Evolutionary conservation across 2,888 invertebrate genomes (phyloP), one percentile per base, ranked within the genome.

Genomic region (Lottia gigantea): DNA sequence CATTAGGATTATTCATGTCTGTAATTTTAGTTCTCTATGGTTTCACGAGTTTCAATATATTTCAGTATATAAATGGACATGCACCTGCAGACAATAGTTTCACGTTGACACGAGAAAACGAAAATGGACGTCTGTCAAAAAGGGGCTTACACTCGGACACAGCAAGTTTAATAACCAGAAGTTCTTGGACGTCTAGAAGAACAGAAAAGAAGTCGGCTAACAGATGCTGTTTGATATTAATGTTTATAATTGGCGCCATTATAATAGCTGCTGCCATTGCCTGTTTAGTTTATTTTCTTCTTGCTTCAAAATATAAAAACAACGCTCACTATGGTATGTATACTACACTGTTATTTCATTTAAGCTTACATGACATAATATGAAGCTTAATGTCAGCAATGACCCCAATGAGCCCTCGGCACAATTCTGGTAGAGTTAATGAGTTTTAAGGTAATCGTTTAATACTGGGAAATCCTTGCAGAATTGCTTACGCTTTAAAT

Each of bases 281-380:
- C 2, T 72, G 73, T 26, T 67, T 77, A 4, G 64, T 74, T 19
- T 75, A 77, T 64, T 77, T 65, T 45, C 72, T 75, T 3, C 70
- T 77, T 23, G 19, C 55, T 19, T 19, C 55, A 23, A 55, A 55
- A 55, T 19, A 23, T 14, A 23, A 23, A 19, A 23, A 55, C 19
- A 23, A 55, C 12, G 23, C 19, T 23, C 55, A 55, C 19, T 23
- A 55, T 55, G 55, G 55, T 55, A 23, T 3, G 55, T 55, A 23
- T 12, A 55, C 7, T 11, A 8, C 11, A 40, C 0, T 40, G 40
- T 40, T 40, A 40, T 8, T 40, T 40, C 31, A 31, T 31, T 6
- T n/a, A n/a, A 31, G 31, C 31, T 31, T 31, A 31, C 6, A 31
- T 31, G 31, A 31, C n/a, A n/a, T n/a, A 31, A 31, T 31, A 31